Evolutionary conservation across 1,140 invertebrate genomes (phyloP).

Genomic region (Bathynomus jamesi): DNA sequence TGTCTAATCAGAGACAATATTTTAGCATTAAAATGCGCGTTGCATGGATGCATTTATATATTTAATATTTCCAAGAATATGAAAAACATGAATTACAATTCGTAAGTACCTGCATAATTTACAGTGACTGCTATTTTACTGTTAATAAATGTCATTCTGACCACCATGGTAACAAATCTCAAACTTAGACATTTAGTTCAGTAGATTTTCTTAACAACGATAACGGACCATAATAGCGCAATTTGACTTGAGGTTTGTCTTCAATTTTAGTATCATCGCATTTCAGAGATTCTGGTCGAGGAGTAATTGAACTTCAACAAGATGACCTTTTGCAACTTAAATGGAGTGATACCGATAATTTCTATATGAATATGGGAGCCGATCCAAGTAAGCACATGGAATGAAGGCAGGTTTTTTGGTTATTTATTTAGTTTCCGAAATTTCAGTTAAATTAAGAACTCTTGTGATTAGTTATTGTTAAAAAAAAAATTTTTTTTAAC

Average conservation of each 20-base stretch:
- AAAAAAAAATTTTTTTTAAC: neutral
- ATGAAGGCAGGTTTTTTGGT: neutral
- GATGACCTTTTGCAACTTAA: constrained; percentile 39
- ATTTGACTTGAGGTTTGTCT: constrained; percentile 10
- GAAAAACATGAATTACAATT: neutral
- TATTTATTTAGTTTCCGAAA: too few species aligned
- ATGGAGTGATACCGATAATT: constrained; percentile 46
- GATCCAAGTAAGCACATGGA: constrained; percentile 40
- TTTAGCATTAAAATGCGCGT: constrained; percentile 8
- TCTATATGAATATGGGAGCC: constrained; percentile 47
- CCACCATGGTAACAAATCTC: too few species aligned
- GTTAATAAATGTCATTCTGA: too few species aligned
- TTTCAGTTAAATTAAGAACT: too few species aligned
- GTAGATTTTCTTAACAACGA: too few species aligned
- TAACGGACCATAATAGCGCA: too few species aligned
- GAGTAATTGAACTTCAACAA: constrained; percentile 18
- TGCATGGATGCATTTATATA: constrained; percentile 5
- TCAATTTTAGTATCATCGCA: constrained; percentile 5
- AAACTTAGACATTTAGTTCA: too few species aligned
- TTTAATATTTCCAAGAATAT: constrained; percentile 1
- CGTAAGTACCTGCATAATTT: constrained; percentile 3
- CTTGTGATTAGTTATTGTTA: too few species aligned
- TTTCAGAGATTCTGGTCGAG: neutral
- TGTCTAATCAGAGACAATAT: constrained; percentile 4
- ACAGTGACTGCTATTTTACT: too few species aligned